A percentile compares a stretch with the other conserved stretches of the same genome.
Conservation (phyloP, 2,797 vertebrate species). For the Coregonus ussuriensis region DNA sequence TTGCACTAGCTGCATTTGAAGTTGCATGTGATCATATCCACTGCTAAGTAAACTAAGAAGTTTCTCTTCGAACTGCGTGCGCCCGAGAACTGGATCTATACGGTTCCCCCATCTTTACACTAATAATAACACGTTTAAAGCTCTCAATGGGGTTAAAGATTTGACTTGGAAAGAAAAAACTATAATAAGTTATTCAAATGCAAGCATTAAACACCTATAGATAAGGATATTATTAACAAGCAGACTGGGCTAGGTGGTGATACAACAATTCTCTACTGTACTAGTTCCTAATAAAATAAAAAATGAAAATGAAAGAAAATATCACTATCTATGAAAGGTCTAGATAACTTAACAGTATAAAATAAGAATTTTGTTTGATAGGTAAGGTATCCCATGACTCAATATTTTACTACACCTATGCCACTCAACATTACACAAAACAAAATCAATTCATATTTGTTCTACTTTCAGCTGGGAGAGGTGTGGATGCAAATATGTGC, state of each 20-base stretch:
- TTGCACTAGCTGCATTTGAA: too few relatives aligned
- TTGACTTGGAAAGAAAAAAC: slow-evolving; percentile 40
- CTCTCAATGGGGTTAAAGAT: slow-evolving; percentile 67
- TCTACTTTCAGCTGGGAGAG: slow-evolving; percentile 13
- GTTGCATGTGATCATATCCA: too few relatives aligned
- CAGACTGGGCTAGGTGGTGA: slow-evolving; percentile 40
- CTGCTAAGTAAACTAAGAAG: too few relatives aligned
- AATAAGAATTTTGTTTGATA: too few relatives aligned
- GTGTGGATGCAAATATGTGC: slow-evolving; percentile 56
- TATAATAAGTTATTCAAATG: slow-evolving; percentile 46
- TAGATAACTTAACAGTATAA: background rate
- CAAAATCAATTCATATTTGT: slow-evolving; percentile 25
- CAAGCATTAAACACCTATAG: slow-evolving; percentile 49
- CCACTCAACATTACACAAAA: slow-evolving; percentile 27
- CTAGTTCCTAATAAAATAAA: slow-evolving; percentile 17
- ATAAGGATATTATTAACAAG: slow-evolving; percentile 39
- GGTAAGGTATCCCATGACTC: slow-evolving; percentile 18
- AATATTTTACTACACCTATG: slow-evolving; percentile 23
- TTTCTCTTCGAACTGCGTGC: too few relatives aligned
- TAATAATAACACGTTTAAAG: slow-evolving; percentile 45
- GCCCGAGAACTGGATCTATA: too few relatives aligned
- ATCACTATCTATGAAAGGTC: slow-evolving; percentile 20
- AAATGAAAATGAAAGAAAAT: slow-evolving; percentile 19
- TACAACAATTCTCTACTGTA: slow-evolving; percentile 42
- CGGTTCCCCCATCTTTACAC: slow-evolving; percentile 43